A percentile compares a stretch with the other conserved stretches of the same genome.
Conservation (phyloP, 53 echinoderm and acorn worm species). For the Echinometra lucunter region DNA sequence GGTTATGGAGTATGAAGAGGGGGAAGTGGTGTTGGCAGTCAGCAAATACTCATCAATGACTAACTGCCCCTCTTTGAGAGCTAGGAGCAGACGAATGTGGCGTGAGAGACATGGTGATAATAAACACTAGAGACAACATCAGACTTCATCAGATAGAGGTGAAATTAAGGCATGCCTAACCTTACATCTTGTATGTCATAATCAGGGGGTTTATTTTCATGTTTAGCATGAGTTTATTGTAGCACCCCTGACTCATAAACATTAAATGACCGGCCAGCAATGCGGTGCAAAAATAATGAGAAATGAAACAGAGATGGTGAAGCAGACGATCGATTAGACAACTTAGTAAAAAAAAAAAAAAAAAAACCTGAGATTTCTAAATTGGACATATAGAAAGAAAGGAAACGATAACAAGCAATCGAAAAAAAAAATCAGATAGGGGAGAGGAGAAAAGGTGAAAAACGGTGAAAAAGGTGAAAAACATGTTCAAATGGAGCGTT, state of each 20-base stretch:
- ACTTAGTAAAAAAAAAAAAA: background rate
- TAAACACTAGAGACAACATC: slow-evolving; percentile 12
- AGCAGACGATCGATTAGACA: background rate
- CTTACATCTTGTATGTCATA: background rate
- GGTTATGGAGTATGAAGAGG: background rate
- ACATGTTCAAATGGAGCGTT: no score
- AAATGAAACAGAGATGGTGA: background rate
- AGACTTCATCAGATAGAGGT: background rate
- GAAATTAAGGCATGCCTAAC: background rate
- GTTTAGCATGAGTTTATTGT: slow-evolving; percentile 18
- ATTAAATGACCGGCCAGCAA: background rate
- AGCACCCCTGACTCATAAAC: background rate
- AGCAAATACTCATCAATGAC: background rate
- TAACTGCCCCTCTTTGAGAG: background rate
- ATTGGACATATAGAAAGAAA: no score
- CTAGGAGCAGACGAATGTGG: background rate
- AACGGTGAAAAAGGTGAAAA: no score
- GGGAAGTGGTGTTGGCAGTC: slow-evolving; percentile 9
- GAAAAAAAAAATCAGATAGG: no score
- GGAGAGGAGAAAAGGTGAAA: no score
- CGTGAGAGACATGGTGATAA: background rate
- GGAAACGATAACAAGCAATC: no score
- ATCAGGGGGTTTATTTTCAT: slow-evolving; percentile 8
- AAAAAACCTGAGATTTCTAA: no score
- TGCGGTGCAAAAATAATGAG: background rate